These are phyloP conservation scores for Cololabis saira DNA, from an alignment of 2,113 vertebrate genomes.

Conservation along the genomic window DNA sequence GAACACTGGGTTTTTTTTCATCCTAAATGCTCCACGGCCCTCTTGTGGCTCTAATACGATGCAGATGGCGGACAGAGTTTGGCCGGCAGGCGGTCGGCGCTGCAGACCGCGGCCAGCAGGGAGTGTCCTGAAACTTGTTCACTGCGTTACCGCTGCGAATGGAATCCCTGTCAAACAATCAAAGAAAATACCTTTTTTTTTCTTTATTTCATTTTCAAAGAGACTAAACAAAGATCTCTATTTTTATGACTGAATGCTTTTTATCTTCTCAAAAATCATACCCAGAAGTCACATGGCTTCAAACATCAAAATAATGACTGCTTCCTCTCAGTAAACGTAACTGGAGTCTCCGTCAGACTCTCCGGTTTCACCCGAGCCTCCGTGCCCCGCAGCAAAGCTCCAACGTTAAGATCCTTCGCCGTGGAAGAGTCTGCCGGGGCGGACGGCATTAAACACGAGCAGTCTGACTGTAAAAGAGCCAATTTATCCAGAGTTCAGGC, in stretches of 20 bases:
- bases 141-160: constrained; percentile 57
- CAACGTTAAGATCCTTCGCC: constrained; percentile 69
- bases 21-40: constrained; percentile 46
- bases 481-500: constrained; percentile 59
- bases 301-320: constrained; percentile 16
- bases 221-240: too few relatives aligned
- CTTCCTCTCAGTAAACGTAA: constrained; percentile 21
- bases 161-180: constrained; percentile 39
- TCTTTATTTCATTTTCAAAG: background rate
- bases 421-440: constrained; percentile 57
- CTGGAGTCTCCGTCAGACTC: constrained; percentile 34
- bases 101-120: constrained; percentile 65
- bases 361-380: constrained; percentile 45
- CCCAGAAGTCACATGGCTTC: background rate
- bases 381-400: constrained; percentile 50
- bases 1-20: constrained; percentile 30
- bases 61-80: constrained; percentile 74
- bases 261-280: background rate
- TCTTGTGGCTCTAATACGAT: constrained; percentile 71
- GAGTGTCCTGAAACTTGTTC: constrained; percentile 65
- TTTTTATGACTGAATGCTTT: too few relatives aligned
- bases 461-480: constrained; percentile 64
- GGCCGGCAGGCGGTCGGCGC: constrained; percentile 60
- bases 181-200: constrained; percentile 7
- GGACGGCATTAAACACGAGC: constrained; percentile 70